Evolutionary conservation across 2,888 invertebrate genomes (phyloP), one percentile per base, ranked within the genome.

Genomic region (Macaria liturata): DNA sequence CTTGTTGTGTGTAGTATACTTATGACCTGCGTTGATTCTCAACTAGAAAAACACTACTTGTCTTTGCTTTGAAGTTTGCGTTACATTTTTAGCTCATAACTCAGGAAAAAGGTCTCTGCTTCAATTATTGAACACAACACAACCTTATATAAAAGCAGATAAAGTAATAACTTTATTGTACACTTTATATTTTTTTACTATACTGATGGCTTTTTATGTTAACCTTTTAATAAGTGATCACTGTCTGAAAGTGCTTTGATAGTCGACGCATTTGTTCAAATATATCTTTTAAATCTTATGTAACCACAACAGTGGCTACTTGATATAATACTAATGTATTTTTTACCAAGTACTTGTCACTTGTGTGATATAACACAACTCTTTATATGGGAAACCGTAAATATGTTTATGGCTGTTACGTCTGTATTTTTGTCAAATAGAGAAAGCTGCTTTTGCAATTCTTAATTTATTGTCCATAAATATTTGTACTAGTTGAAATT

Each of bases 301-400:
- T 50, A 59, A 58, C 39, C 8, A 42, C 42, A 42, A n/a, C n/a
- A 42, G 39, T 39, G 32, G 20, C 8, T 30, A 20, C 5, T 49
- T 30, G 9, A 46, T 42, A 31, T 54, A 51, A 6, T 31, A 44
- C 9, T 46, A 45, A 20, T 43, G 50, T 9, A 32, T 45, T 34
- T n/a, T 34, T 54, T 51, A 45, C 32, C 49, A 46, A 50, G 37
- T 43, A 32, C 31, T 39, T 48, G 32, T 37, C 32, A 54, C 58
- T 62, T 65, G 49, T 58, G 52, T 66, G 59, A 62, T 54, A 66
- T 65, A 66, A 65, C 59, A 44, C 48, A 57, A 62, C 57, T 59
- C 61, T 59, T 57, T 55, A 49, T 56, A 51, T 53, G 52, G 66
- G 60, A 64, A 57, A 62, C 59, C 44, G 61, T 66, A 57, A 65